Percentiles rank a stretch among this genome's conserved stretches.
phyloP scores from a whole-genome alignment of 2,888 invertebrate genomes.

The Oscheius sp. region DNA sequence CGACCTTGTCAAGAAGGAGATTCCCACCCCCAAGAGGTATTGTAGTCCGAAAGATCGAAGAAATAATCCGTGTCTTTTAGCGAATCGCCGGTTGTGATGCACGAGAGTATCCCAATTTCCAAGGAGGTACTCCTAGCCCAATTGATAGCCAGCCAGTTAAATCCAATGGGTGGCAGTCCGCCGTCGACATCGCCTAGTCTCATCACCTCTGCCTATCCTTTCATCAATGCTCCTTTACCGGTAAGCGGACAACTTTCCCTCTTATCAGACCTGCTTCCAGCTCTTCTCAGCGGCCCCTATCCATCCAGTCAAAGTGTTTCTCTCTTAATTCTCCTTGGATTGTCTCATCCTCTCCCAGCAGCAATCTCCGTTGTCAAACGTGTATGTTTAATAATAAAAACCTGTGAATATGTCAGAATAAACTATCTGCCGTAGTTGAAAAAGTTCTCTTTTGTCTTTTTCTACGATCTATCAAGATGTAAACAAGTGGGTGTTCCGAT shows the following conservation, averaged over 20 bases:
- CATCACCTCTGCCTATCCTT: neutral
- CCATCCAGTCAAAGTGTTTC: slow-evolving; percentile 58
- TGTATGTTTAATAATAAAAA: slow-evolving; percentile 16
- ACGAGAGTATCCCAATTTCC: slow-evolving; percentile 18
- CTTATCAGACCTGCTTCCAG: slow-evolving; percentile 40
- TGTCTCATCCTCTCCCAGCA: slow-evolving; percentile 3
- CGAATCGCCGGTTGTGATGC: slow-evolving; percentile 15
- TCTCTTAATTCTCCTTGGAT: slow-evolving; percentile 43
- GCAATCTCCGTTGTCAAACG: slow-evolving; percentile 33
- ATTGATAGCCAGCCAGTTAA: slow-evolving; percentile 19
- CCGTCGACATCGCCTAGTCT: slow-evolving; percentile 32
- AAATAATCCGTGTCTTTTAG: neutral
- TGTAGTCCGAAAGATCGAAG: neutral
- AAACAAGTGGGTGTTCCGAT: too few relatives aligned
- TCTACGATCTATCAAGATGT: too few relatives aligned
- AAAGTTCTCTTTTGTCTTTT: too few relatives aligned
- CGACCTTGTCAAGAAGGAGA: slow-evolving; percentile 49
- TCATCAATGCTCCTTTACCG: slow-evolving; percentile 22
- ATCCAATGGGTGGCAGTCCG: slow-evolving; percentile 18
- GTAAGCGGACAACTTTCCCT: neutral
- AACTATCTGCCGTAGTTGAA: too few relatives aligned
- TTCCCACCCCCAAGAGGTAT: slow-evolving; percentile 27
- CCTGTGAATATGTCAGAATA: too few relatives aligned
- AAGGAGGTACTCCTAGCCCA: slow-evolving; percentile 36
- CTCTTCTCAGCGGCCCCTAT: slow-evolving; percentile 42